Conservation (phyloP, 2,797 vertebrate species). For the Gallirallus australis region DNA sequence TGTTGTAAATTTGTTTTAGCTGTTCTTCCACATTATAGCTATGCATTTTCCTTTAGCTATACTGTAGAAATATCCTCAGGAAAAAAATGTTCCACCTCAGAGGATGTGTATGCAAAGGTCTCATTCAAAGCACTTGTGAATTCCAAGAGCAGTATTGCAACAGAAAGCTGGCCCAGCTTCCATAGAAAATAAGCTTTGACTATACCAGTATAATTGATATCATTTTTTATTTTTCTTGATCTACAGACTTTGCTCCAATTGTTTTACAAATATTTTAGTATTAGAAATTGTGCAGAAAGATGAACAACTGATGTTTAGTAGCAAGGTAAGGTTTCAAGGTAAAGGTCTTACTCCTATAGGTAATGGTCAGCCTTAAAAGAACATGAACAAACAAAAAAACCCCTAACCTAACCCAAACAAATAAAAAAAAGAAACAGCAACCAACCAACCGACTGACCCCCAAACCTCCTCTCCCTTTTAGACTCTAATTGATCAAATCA, state of each 20-base stretch:
- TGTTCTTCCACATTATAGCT: background rate
- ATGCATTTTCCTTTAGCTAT: background rate
- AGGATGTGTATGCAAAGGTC: background rate
- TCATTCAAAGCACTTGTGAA: background rate
- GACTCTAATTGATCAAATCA: background rate
- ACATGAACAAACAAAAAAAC: accelerated
- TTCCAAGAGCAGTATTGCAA: background rate
- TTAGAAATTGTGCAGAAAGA: background rate
- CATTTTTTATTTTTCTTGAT: background rate
- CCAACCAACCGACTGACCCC: too few relatives aligned
- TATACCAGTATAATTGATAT: background rate
- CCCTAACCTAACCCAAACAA: accelerated
- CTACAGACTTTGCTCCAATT: background rate
- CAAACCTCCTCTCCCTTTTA: background rate
- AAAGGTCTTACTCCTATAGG: background rate
- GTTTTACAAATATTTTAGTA: background rate
- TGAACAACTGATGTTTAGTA: background rate
- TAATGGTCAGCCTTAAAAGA: background rate
- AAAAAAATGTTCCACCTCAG: background rate
- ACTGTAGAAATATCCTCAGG: background rate
- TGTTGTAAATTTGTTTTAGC: background rate
- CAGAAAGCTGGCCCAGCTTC: background rate
- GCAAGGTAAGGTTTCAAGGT: background rate
- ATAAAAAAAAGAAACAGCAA: background rate
- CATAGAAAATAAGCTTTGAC: background rate